Percentiles rank a stretch among this genome's conserved stretches.
These are phyloP conservation scores for Strix uralensis DNA, from an alignment of 2,113 vertebrate species.

Conservation along the genomic window DNA sequence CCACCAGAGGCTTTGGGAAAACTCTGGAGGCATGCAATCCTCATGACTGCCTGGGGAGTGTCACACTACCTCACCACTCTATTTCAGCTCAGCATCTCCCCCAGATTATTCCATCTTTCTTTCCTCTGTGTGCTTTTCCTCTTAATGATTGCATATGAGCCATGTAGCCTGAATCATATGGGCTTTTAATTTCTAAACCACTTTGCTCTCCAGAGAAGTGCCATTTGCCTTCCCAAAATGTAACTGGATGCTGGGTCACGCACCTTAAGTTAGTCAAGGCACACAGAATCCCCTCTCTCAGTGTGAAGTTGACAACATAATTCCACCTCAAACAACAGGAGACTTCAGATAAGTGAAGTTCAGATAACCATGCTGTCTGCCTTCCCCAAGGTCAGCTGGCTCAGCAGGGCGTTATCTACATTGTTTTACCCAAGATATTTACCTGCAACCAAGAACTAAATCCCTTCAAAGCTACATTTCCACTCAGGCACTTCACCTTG, in stretches of 20 bases:
- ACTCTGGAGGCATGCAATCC: not conserved
- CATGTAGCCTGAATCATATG: not conserved
- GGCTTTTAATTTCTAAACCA: not conserved
- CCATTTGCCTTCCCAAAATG: not conserved
- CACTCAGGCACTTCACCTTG: not conserved
- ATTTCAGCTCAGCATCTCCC: not conserved
- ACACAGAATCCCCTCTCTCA: not conserved
- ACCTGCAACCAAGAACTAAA: not conserved
- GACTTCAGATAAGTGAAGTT: conserved; percentile 23
- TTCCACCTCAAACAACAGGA: conserved; percentile 37
- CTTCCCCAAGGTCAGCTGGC: conserved; percentile 24
- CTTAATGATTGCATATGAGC: not conserved
- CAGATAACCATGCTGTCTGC: conserved; percentile 13
- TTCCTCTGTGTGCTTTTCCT: not conserved
- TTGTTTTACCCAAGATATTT: conserved; percentile 5
- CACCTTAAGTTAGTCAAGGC: not conserved
- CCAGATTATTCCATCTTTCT: not conserved
- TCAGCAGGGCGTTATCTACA: conserved; percentile 28
- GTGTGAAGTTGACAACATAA: not conserved
- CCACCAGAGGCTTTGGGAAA: not conserved
- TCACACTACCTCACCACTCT: not conserved
- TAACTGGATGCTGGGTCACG: not conserved
- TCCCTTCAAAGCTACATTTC: not conserved
- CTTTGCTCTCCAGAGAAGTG: not conserved
- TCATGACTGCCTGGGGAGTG: not conserved